A percentile compares a stretch with the other conserved stretches of the same genome.
Evolutionary conservation across 30 jellyfish, hydroid and myxozoan species (phyloP).

Genomic region (Pelagia noctiluca): DNA sequence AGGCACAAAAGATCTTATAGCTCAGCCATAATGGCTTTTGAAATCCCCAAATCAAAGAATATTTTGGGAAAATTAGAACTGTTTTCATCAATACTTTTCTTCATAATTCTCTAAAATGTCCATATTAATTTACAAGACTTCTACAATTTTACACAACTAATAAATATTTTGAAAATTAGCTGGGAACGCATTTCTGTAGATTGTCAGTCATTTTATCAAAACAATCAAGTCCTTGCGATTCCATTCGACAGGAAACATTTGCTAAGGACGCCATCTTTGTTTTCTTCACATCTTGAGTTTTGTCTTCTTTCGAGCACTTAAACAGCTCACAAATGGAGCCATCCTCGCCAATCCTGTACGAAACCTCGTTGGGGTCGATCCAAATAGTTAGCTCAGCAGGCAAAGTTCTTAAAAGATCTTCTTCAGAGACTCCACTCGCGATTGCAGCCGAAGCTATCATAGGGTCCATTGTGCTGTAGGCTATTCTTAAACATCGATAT

Average conservation of each 20-base stretch:
- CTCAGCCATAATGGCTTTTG: too few relatives aligned
- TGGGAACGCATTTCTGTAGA: conserved; percentile 55
- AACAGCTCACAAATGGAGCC: conserved; percentile 94
- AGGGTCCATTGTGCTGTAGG: conserved; percentile 86
- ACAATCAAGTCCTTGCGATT: conserved; percentile 34
- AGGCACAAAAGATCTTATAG: too few relatives aligned
- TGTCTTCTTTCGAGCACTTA: conserved; percentile 26
- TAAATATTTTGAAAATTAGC: conserved; percentile 26
- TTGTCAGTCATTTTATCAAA: conserved; percentile 50
- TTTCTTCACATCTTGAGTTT: conserved; percentile 37
- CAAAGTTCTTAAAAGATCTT: conserved; percentile 71
- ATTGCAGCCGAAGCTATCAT: conserved; percentile 84
- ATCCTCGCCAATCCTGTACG: conserved; percentile 98
- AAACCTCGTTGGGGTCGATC: conserved; percentile 96
- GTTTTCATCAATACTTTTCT: too few relatives aligned
- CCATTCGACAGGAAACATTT: conserved; percentile 65
- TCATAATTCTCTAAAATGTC: too few relatives aligned
- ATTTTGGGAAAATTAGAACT: too few relatives aligned
- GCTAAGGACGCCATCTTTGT: conserved; percentile 64
- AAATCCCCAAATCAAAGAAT: too few relatives aligned
- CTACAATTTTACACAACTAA: too few relatives aligned
- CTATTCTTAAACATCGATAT: conserved; percentile 85
- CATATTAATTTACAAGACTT: too few relatives aligned
- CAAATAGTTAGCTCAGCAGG: conserved; percentile 96
- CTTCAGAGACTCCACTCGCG: conserved; percentile 76